Conservation (phyloP, 2,113 vertebrate species). For the Archocentrus centrarchus region DNA sequence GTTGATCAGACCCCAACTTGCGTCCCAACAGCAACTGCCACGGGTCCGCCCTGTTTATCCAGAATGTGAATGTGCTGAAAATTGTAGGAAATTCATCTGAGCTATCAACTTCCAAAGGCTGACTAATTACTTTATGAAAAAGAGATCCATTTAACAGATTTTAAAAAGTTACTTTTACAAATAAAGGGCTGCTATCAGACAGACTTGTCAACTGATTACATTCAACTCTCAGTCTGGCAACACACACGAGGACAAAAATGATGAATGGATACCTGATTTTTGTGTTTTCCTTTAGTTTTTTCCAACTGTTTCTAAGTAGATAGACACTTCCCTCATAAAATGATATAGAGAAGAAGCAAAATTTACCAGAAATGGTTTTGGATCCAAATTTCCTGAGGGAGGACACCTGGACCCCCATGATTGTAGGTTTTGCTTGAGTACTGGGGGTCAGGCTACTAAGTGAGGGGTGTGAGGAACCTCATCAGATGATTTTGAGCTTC, state of each 20-base stretch:
- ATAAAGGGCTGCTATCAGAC: background rate
- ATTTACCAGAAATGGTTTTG: too few species aligned
- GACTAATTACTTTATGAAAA: background rate
- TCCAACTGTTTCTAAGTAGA: background rate
- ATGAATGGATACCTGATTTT: background rate
- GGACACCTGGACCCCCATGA: too few species aligned
- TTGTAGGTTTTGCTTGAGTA: too few species aligned
- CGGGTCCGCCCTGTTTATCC: too few species aligned
- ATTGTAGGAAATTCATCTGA: background rate
- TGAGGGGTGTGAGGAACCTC: too few species aligned
- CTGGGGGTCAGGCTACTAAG: too few species aligned
- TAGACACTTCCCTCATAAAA: background rate
- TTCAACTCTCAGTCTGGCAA: background rate
- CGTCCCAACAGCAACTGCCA: too few species aligned
- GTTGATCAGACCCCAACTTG: too few species aligned
- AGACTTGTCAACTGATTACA: background rate
- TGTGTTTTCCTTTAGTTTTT: background rate
- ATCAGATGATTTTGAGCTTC: too few species aligned
- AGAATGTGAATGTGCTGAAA: background rate
- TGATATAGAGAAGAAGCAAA: too few species aligned
- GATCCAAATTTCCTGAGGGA: too few species aligned
- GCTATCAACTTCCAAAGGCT: background rate
- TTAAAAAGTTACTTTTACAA: background rate
- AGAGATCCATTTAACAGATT: background rate
- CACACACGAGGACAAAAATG: background rate